Evolutionary conservation across 2,113 vertebrate species (phyloP), one percentile per base, ranked within the genome.

Genomic region (Connochaetes taurinus): DNA sequence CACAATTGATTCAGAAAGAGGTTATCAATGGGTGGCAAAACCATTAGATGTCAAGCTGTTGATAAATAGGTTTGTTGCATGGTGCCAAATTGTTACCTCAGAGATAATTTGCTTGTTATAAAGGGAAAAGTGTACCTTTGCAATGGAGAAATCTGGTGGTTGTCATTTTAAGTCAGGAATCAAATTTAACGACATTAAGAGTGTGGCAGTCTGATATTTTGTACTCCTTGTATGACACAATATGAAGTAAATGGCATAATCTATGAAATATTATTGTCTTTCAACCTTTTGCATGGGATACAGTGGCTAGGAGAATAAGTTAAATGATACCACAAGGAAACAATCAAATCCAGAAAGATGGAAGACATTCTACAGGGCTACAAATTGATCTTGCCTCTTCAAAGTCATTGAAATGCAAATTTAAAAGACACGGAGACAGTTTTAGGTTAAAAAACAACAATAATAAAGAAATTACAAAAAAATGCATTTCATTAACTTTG

Each of bases 141-240:
- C 15, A 64, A 55, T 60, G 47, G 52, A 85, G 21, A 89, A 71
- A 92, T 74, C 8, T 45, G 27, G 29, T 53, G 52, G 45, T 31
- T 97, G 74, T 91, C 55, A 76, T 55, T 40, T 95, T 95, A 87
- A 97, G 6, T 83, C 29, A 88, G 47, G 57, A 62, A 81, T 91
- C 25, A 94, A 95, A 89, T 6, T 84, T 80, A 71, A 36, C 2
- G 25, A 27, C 74, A 29, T 25, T 90, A 27, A 57, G n/a, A 50
- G 50, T 16, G 25, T 40, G 53, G 16, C 1, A 60, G 27, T 92
- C 45, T 81, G 62, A 94, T 16, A 57, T 82, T 92, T 62, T 17
- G 40, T 27, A 58, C 27, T 31, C 36, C 27, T 36, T 25, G 40
- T 57, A 52, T 33, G 62, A 96, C 57, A 43, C 19, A 87, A 55